Evolutionary conservation across 2,113 vertebrate species (phyloP).

Genomic region (Etheostoma cragini): DNA sequence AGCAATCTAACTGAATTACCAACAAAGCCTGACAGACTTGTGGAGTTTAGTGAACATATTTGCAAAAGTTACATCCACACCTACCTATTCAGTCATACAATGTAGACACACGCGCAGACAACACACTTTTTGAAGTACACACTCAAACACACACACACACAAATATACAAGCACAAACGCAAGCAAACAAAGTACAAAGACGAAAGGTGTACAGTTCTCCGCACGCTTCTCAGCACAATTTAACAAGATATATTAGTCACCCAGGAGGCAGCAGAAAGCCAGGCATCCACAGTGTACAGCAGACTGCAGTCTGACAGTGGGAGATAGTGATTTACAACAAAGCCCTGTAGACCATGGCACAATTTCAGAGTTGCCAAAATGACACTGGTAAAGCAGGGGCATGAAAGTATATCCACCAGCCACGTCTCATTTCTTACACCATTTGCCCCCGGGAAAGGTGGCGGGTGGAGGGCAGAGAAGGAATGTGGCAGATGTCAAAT

Average conservation of each 20-base stretch:
- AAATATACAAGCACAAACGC: slow-evolving; percentile 28
- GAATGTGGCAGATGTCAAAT: slow-evolving; percentile 42
- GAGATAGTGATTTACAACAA: slow-evolving; percentile 81
- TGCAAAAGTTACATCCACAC: slow-evolving; percentile 43
- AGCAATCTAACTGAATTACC: slow-evolving; percentile 60
- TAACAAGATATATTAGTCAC: slow-evolving; percentile 78
- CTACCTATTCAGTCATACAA: slow-evolving; percentile 35
- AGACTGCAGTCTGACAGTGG: slow-evolving; percentile 70
- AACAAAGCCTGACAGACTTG: slow-evolving; percentile 67
- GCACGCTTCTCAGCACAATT: slow-evolving; percentile 76
- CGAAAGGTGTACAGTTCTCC: slow-evolving; percentile 62
- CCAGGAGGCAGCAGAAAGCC: slow-evolving; percentile 70
- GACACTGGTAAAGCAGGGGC: slow-evolving; percentile 66
- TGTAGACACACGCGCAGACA: not conserved
- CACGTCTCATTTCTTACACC: slow-evolving; percentile 64
- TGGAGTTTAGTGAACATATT: slow-evolving; percentile 62
- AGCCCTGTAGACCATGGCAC: slow-evolving; percentile 73
- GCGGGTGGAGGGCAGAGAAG: slow-evolving; percentile 9
- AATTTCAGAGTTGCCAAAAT: slow-evolving; percentile 67
- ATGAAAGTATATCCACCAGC: slow-evolving; percentile 65
- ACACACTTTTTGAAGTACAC: slow-evolving; percentile 14
- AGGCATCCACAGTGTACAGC: slow-evolving; percentile 58
- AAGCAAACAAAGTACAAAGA: slow-evolving; percentile 65
- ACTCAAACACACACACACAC: not conserved
- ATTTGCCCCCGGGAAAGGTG: slow-evolving; percentile 56